A percentile compares a stretch with the other conserved stretches of the same genome.
These are phyloP conservation scores for Eulemur mongoz DNA, from an alignment of 2,797 vertebrate genomes.

Conservation along the genomic window DNA sequence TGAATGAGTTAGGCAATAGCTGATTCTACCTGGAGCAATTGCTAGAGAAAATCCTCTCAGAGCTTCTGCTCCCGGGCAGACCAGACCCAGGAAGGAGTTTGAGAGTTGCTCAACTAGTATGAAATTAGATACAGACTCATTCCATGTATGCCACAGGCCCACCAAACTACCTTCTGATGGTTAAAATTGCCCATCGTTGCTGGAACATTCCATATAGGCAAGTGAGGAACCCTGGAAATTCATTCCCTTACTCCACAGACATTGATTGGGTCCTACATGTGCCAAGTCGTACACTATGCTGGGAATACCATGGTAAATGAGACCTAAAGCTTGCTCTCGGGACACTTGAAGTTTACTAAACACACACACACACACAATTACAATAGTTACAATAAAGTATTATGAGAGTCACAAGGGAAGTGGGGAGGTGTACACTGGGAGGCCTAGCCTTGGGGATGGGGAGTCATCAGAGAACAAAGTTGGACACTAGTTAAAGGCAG, in stretches of 20 bases:
- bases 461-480: neutral
- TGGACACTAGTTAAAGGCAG: neutral
- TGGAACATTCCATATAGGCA: neutral
- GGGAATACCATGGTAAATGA: neutral
- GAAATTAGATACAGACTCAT: neutral
- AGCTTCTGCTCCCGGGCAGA: neutral
- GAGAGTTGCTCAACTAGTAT: rapidly evolving
- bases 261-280: neutral
- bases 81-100: neutral
- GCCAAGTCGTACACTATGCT: neutral
- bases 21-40: neutral
- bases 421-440: neutral
- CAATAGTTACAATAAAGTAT: neutral
- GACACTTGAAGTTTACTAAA: neutral
- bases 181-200: neutral
- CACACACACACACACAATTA: neutral
- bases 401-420: neutral
- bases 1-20: neutral
- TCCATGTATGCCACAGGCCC: rapidly evolving
- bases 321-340: neutral
- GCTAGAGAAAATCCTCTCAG: neutral
- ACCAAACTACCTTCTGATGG: neutral
- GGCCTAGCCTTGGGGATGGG: neutral
- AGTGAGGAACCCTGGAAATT: neutral
- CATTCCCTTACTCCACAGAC: neutral